phyloP scores from a whole-genome alignment of 2,888 invertebrate genomes.

The Drosophila phalerata region DNA sequence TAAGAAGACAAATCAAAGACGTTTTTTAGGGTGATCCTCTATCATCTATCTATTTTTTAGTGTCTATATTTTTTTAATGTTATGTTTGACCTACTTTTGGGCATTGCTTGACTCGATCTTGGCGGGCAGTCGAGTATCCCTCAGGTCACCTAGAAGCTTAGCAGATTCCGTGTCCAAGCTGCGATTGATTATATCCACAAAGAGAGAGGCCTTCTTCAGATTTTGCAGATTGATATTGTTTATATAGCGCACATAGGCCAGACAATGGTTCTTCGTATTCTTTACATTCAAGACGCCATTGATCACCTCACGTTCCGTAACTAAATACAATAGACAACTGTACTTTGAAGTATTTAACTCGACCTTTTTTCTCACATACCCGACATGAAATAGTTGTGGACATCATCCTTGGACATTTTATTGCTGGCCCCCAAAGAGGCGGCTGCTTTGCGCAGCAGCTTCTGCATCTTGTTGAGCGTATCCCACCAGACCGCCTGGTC shows the following conservation, averaged over 20 bases:
- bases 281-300: constrained; percentile 97
- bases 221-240: constrained; percentile 99
- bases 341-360: not conserved
- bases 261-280: constrained; percentile 97
- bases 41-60: no score
- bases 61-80: no score
- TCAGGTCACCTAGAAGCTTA: constrained; percentile 93
- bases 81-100: constrained; percentile 89
- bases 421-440: constrained; percentile 93
- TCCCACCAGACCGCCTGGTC: constrained; percentile 99
- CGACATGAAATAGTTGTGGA: constrained; percentile 99
- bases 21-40: no score
- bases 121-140: constrained; percentile 95
- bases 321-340: constrained; percentile 86
- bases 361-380: constrained; percentile 87
- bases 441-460: constrained; percentile 96
- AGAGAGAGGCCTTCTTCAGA: constrained; percentile 96
- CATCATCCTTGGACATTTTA: constrained; percentile 95
- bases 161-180: constrained; percentile 97
- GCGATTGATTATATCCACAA: constrained; percentile 96
- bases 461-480: constrained; percentile 97
- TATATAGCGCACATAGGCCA: constrained; percentile 97
- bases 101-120: constrained; percentile 96
- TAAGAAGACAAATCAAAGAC: no score
- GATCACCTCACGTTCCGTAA: constrained; percentile 98